Conservation (phyloP, 2,888 invertebrate species). For the Parascotia fuliginaria region DNA sequence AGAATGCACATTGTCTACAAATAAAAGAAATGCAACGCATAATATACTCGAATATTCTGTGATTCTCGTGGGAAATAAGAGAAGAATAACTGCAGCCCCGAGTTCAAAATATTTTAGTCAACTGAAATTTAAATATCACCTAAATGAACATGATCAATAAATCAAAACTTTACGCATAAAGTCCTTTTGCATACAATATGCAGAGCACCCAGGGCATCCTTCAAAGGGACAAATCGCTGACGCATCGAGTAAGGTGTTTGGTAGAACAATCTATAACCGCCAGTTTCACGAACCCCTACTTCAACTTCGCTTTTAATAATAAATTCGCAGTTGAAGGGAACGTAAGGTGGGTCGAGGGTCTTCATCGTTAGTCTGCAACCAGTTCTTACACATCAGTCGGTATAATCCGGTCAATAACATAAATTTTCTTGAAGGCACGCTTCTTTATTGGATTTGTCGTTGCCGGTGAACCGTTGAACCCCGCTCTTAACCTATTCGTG, state of each 20-base stretch:
- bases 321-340: constrained; percentile 44
- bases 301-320: constrained; percentile 42
- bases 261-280: constrained; percentile 76
- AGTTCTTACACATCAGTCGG: constrained; percentile 74
- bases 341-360: constrained; percentile 53
- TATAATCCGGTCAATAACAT: constrained; percentile 83
- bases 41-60: constrained; percentile 21
- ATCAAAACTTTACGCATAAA: constrained; percentile 60
- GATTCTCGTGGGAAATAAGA: constrained; percentile 33
- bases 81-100: constrained; percentile 23
- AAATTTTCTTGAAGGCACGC: constrained; percentile 77
- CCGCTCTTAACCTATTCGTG: constrained; percentile 63
- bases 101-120: constrained; percentile 19
- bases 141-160: constrained; percentile 47
- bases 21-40: constrained; percentile 29
- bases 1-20: constrained; percentile 27
- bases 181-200: constrained; percentile 75
- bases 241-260: constrained; percentile 76
- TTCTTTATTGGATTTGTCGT: constrained; percentile 81
- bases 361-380: constrained; percentile 56
- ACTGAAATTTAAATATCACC: constrained; percentile 13
- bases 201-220: constrained; percentile 61
- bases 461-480: constrained; percentile 70
- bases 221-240: constrained; percentile 70
- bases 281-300: constrained; percentile 61